phyloP scores from a whole-genome alignment of 2,797 vertebrate species.

The Psittacula echo region DNA sequence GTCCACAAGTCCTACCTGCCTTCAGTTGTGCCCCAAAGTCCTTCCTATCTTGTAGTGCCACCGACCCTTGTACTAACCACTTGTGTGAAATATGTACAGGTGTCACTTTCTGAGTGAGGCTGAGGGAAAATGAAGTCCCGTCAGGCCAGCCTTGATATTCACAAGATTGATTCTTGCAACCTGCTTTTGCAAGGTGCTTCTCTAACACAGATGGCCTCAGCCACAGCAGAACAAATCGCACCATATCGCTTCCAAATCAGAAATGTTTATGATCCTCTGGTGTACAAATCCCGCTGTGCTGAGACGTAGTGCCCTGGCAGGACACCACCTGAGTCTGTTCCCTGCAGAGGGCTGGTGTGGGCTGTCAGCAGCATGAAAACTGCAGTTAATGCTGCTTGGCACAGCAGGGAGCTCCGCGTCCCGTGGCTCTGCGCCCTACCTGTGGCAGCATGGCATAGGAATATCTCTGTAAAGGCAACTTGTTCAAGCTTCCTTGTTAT shows the following conservation, averaged over 20 bases:
- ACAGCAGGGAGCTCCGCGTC: neutral
- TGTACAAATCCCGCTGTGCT: neutral
- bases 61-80: neutral
- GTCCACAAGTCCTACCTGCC: neutral
- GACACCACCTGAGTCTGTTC: neutral
- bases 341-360: neutral
- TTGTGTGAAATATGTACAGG: rapidly evolving
- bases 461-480: neutral
- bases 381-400: rapidly evolving
- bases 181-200: neutral
- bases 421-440: neutral
- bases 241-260: neutral
- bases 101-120: neutral
- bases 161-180: neutral
- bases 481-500: neutral
- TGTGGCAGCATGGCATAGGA: neutral
- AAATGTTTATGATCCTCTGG: neutral
- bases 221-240: neutral
- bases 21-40: neutral
- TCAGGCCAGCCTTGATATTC: neutral
- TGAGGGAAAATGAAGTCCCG: neutral
- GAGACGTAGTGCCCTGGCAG: neutral
- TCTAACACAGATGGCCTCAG: neutral
- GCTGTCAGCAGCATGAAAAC: neutral
- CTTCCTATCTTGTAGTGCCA: neutral